Evolutionary conservation across 2,113 vertebrate genomes (phyloP).

Genomic region (Bos javanicus): DNA sequence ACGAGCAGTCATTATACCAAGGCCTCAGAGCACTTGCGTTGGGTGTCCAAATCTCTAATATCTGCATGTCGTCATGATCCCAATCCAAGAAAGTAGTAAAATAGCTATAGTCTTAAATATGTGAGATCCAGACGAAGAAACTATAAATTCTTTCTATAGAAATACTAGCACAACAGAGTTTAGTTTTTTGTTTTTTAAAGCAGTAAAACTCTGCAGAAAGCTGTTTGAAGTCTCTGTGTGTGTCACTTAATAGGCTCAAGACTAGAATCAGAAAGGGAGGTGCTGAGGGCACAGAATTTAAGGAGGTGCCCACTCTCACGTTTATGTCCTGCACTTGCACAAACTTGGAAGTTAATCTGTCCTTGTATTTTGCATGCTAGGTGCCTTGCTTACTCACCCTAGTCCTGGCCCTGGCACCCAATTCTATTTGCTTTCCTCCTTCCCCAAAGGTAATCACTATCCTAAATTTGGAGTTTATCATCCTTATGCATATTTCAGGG

Average conservation of each 20-base stretch:
- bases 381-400: not conserved
- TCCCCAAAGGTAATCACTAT: not conserved
- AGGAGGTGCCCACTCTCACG: not conserved
- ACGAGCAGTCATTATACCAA: not conserved
- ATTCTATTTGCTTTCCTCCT: not conserved
- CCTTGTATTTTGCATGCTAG: not conserved
- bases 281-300: not conserved
- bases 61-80: not conserved
- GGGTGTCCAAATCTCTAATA: not conserved
- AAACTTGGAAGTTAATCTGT: not conserved
- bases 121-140: not conserved
- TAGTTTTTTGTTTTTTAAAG: not conserved
- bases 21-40: not conserved
- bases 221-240: not conserved
- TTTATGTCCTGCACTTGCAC: not conserved
- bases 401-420: not conserved
- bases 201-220: not conserved
- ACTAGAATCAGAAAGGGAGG: not conserved
- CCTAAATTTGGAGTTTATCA: not conserved
- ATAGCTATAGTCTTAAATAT: not conserved
- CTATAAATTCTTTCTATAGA: not conserved
- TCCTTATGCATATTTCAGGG: not conserved
- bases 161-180: not conserved
- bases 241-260: not conserved
- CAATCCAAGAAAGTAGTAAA: not conserved